Conservation (phyloP, 2,888 invertebrate genomes). For the Penaeus monodon region DNA sequence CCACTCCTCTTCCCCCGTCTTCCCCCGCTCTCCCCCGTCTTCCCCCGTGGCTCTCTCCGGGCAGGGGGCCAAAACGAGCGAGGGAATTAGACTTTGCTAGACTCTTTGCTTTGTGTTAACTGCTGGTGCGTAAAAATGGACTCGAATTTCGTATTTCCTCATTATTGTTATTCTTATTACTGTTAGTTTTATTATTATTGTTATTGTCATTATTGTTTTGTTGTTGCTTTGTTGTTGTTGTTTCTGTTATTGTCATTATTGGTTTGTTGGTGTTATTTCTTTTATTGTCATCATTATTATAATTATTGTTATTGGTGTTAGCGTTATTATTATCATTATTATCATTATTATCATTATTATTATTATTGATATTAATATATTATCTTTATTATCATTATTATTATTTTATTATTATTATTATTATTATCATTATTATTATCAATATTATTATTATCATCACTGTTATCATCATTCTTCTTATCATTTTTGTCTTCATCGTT, state of each 20-base stretch:
- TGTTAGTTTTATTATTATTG: too few relatives aligned
- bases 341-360: neutral
- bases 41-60: neutral
- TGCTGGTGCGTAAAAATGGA: too few relatives aligned
- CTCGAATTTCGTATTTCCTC: neutral
- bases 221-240: neutral
- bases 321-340: neutral
- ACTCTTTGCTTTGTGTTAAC: too few relatives aligned
- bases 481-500: too few relatives aligned
- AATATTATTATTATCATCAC: neutral
- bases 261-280: neutral
- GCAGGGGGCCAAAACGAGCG: too few relatives aligned
- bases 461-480: neutral
- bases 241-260: neutral
- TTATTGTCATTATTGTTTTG: too few relatives aligned
- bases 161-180: too few relatives aligned
- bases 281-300: neutral
- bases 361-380: too few relatives aligned
- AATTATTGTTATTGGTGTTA: neutral
- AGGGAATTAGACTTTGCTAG: too few relatives aligned
- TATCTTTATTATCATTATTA: too few relatives aligned
- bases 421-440: neutral
- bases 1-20: too few relatives aligned
- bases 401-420: neutral
- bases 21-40: neutral